phyloP scores from a whole-genome alignment of 2,797 vertebrate genomes.

The Hyperoplus lanceolatus region DNA sequence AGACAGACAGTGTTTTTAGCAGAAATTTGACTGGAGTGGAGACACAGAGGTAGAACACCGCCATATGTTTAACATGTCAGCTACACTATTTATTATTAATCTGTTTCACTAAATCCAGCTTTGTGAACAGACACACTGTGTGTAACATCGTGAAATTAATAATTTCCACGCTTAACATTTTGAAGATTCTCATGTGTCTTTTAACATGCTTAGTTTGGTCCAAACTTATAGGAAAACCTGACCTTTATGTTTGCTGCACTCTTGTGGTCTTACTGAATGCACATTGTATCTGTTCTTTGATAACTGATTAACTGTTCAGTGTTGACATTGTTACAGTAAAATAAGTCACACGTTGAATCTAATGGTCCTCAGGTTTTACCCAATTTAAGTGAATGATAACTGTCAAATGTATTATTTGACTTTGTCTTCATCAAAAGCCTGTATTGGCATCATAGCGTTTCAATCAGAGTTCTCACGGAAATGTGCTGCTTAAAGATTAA shows the following conservation, averaged over 20 bases:
- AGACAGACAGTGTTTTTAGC: neutral
- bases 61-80: slow-evolving; percentile 23
- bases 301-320: slow-evolving; percentile 13
- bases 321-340: slow-evolving; percentile 27
- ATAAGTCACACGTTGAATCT: slow-evolving; percentile 1
- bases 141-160: neutral
- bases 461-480: neutral
- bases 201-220: neutral
- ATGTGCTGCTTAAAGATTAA: neutral
- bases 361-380: neutral
- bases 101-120: slow-evolving; percentile 15
- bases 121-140: slow-evolving; percentile 2
- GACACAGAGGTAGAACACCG: slow-evolving; percentile 12
- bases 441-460: neutral
- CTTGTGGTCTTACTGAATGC: slow-evolving; percentile 27
- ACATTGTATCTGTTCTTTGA: slow-evolving; percentile 10
- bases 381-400: neutral
- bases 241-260: neutral
- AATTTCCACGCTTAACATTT: slow-evolving; percentile 22
- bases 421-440: neutral
- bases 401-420: neutral
- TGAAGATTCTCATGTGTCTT: neutral
- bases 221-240: neutral
- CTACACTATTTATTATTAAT: slow-evolving; percentile 51
- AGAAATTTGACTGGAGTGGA: slow-evolving; percentile 7